phyloP scores from a whole-genome alignment of 2,797 vertebrate genomes.

The Chromis chromis region DNA sequence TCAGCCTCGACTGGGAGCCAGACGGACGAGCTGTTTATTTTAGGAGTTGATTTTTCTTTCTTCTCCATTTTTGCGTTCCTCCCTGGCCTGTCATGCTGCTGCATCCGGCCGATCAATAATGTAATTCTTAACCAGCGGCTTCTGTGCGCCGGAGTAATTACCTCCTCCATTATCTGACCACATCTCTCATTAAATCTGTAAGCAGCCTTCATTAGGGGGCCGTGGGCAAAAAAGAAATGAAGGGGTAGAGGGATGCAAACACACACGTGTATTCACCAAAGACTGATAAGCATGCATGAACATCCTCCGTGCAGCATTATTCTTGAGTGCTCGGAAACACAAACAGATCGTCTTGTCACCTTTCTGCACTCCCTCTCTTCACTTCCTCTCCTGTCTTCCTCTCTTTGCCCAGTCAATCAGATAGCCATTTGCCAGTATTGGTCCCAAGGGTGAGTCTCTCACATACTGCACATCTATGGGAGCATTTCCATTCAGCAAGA shows the following conservation, averaged over 20 bases:
- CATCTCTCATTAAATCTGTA: slow-evolving; percentile 75
- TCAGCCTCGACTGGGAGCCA: slow-evolving; percentile 42
- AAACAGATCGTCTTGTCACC: slow-evolving; percentile 46
- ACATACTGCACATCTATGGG: slow-evolving; percentile 66
- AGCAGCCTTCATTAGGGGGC: slow-evolving; percentile 68
- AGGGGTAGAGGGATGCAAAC: not conserved
- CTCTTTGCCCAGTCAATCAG: slow-evolving; percentile 74
- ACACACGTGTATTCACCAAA: not conserved
- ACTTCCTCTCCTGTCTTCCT: slow-evolving; percentile 45
- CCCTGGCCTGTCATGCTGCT: slow-evolving; percentile 35
- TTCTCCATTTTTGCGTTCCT: slow-evolving; percentile 38
- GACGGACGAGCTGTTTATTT: slow-evolving; percentile 58
- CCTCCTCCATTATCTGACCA: slow-evolving; percentile 80
- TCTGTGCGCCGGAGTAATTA: slow-evolving; percentile 74
- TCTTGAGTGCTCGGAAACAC: slow-evolving; percentile 11
- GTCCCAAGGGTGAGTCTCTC: slow-evolving; percentile 62
- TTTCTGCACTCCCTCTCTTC: slow-evolving; percentile 34
- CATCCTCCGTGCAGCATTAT: slow-evolving; percentile 23
- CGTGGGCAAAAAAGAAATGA: slow-evolving; percentile 18
- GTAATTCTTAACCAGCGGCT: slow-evolving; percentile 75
- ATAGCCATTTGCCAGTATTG: slow-evolving; percentile 72
- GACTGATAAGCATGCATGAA: slow-evolving; percentile 45
- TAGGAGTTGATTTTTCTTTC: slow-evolving; percentile 53
- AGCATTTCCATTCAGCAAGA: slow-evolving; percentile 73
- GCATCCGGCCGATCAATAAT: slow-evolving; percentile 75